A percentile compares a stretch with the other conserved stretches of the same genome.
Conservation (phyloP, 2,888 invertebrate genomes). For the Amaurobius ferox region DNA sequence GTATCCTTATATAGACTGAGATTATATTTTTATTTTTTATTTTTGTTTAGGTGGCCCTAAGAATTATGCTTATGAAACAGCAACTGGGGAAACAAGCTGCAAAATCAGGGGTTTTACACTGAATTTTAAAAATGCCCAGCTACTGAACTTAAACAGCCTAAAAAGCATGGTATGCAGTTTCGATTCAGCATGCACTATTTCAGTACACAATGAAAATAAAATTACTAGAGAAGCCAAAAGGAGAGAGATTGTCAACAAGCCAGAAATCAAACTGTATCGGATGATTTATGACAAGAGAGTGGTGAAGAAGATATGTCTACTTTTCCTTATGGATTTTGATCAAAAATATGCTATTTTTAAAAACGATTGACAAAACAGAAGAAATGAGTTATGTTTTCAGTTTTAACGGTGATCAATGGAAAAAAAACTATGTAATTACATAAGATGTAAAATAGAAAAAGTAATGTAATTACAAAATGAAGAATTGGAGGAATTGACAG, state of each 20-base stretch:
- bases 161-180: constrained; percentile 13
- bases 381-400: too few relatives aligned
- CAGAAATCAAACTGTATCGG: not conserved
- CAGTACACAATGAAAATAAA: not conserved
- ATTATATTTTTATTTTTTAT: not conserved
- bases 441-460: too few relatives aligned
- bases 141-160: constrained; percentile 18
- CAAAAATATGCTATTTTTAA: too few relatives aligned
- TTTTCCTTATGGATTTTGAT: not conserved
- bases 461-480: too few relatives aligned
- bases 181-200: not conserved
- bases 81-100: not conserved
- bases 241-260: not conserved
- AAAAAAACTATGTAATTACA: too few relatives aligned
- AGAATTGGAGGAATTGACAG: too few relatives aligned
- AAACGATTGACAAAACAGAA: too few relatives aligned
- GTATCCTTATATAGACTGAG: not conserved
- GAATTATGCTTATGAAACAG: constrained; percentile 36
- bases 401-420: too few relatives aligned
- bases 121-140: constrained; percentile 11
- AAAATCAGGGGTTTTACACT: constrained; percentile 34
- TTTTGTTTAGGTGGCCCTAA: constrained; percentile 48
- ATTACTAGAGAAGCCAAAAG: not conserved
- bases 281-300: not conserved
- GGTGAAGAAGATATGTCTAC: not conserved